These are phyloP conservation scores for Brachirus orientalis DNA, from an alignment of 2,113 vertebrate species.

Conservation along the genomic window DNA sequence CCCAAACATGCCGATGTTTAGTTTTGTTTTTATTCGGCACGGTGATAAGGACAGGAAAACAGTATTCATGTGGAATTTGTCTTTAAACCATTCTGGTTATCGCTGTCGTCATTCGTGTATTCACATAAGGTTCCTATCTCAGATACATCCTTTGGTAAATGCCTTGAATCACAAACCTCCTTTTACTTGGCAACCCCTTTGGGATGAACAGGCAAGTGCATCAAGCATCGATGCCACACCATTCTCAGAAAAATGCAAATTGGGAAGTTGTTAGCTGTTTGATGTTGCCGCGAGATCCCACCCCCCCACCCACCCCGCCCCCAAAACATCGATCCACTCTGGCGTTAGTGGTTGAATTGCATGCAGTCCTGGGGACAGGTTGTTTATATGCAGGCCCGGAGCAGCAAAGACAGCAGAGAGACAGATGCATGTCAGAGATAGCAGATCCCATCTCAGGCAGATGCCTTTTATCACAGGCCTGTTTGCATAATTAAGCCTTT, in stretches of 20 bases:
- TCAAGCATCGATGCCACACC: constrained; percentile 65
- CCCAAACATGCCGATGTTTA: constrained; percentile 9
- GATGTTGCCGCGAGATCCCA: constrained; percentile 72
- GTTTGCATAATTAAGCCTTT: constrained; percentile 83
- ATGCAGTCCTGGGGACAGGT: constrained; percentile 80
- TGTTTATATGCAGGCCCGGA: constrained; percentile 83
- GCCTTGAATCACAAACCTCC: constrained; percentile 75
- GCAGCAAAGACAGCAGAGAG: constrained; percentile 80
- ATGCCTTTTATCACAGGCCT: constrained; percentile 77
- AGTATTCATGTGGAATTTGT: constrained; percentile 68
- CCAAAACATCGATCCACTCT: constrained; percentile 68
- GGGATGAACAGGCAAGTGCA: constrained; percentile 72
- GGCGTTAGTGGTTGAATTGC: constrained; percentile 78
- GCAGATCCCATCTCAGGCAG: constrained; percentile 82
- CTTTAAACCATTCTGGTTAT: constrained; percentile 67
- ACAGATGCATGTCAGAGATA: constrained; percentile 88
- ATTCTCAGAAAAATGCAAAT: constrained; percentile 81
- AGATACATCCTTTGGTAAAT: constrained; percentile 64
- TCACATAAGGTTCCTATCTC: constrained; percentile 75
- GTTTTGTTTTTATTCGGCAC: constrained; percentile 48
- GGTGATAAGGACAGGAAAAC: constrained; percentile 63
- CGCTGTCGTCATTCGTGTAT: constrained; percentile 72
- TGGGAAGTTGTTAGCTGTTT: constrained; percentile 81
- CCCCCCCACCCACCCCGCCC: constrained; percentile 49
- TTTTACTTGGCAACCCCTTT: constrained; percentile 76